A percentile compares a stretch with the other conserved stretches of the same genome.
These are phyloP conservation scores for Leptocoma aspasia DNA, from an alignment of 2,113 vertebrate genomes.

Conservation along the genomic window DNA sequence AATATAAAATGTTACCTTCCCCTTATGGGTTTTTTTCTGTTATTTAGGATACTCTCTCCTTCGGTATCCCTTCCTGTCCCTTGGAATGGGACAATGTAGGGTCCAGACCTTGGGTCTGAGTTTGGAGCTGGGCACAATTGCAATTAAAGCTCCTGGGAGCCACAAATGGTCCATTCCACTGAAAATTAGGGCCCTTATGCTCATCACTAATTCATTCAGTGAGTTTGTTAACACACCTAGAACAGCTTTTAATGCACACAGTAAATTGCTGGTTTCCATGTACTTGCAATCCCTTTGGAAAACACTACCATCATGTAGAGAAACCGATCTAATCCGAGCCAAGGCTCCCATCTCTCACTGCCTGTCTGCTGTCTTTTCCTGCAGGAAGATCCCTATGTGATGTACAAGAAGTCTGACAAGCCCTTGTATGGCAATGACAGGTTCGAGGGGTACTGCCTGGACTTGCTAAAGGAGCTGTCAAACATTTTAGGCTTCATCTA, in stretches of 20 bases:
- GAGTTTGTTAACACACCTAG: background rate
- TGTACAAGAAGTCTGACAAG: constrained; percentile 98
- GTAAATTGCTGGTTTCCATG: background rate
- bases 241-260: background rate
- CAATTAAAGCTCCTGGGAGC: background rate
- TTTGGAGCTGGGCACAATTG: background rate
- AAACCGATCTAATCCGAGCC: background rate
- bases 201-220: background rate
- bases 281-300: background rate
- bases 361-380: background rate
- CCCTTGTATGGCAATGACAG: constrained; percentile 95
- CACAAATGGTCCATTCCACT: background rate
- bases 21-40: background rate
- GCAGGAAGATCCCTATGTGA: constrained; percentile 97
- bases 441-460: constrained; percentile 97
- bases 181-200: background rate
- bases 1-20: background rate
- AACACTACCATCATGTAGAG: background rate
- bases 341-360: background rate
- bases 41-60: background rate
- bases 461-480: constrained; percentile 94
- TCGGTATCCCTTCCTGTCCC: background rate
- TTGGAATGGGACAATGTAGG: background rate
- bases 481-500: constrained; percentile 96
- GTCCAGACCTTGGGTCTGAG: background rate